Evolutionary conservation across 2,888 invertebrate genomes (phyloP), one percentile per base, ranked within the genome.

Genomic region (Drosophila anceps): DNA sequence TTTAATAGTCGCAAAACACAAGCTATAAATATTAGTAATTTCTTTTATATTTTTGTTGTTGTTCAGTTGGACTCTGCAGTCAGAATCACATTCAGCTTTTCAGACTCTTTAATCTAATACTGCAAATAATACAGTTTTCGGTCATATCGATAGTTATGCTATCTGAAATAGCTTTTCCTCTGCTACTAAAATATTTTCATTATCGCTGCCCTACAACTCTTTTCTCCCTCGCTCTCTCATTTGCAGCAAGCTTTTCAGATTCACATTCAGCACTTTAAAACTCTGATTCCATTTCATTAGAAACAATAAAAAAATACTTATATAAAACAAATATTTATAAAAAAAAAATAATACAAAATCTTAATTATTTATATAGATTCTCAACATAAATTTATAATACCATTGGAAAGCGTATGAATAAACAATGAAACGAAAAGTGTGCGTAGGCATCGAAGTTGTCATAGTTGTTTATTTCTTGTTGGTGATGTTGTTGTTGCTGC

Each of bases 361-460:
- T n/a, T 15, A 27, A 46, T 31, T 31, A 18, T 31, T 31, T 18
- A 31, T 48, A 3, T 29, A 18, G 29, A 18, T 13, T 31, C 13
- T 4, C 10, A 8, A 8, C 0, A 33, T 50, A 33, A 50, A 55
- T 60, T 27, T 9, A n/a, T 41, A 46, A 46, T 31, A 51, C 76
- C 24, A 29, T 46, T 24, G 15, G 4, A 10, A 18, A 65, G 55
- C 12, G 39, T 27, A 24, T 29, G 12, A 27, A 70, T 50, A 61
- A 61, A 74, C 51, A 69, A 48, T 46, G 55, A 63, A 65, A 62
- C 29, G 59, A 39, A 75, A 72, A 67, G 66, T 57, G 37, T 85
- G 84, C 83, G 84, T 84, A 69, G 84, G 84, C 83, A 62, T 69
- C 35, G 29, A 72, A 72, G 73, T 73, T 76, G 79, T 76, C 60